Conservation (phyloP, 1,140 invertebrate genomes). For the Gryon sp. region DNA sequence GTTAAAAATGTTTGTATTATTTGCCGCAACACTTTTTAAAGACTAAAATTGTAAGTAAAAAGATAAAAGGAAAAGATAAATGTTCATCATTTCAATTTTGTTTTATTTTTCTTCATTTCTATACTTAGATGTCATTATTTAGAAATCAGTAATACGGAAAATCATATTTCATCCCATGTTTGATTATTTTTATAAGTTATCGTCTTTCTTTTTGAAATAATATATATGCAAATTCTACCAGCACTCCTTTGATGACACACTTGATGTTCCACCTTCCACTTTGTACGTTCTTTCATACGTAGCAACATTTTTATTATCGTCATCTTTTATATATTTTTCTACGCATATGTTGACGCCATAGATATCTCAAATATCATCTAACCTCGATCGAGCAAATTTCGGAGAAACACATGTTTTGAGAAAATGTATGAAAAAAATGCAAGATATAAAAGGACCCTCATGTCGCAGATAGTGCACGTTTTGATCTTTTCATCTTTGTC, state of each 20-base stretch:
- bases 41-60: too few species aligned
- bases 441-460: too few species aligned
- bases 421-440: too few species aligned
- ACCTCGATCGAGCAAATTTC: conserved; percentile 51
- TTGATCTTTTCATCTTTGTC: not conserved
- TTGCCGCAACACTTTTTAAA: too few species aligned
- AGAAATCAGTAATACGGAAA: conserved; percentile 16
- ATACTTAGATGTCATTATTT: too few species aligned
- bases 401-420: conserved; percentile 17
- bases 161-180: conserved; percentile 10
- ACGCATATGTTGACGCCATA: conserved; percentile 34
- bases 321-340: conserved; percentile 43
- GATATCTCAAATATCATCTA: conserved; percentile 39
- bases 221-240: conserved; percentile 49
- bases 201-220: conserved; percentile 34
- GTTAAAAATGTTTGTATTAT: too few species aligned
- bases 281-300: conserved; percentile 21
- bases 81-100: too few species aligned
- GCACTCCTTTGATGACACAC: conserved; percentile 45
- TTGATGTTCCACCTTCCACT: conserved; percentile 37
- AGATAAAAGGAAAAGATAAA: too few species aligned
- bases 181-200: conserved; percentile 45
- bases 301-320: conserved; percentile 41
- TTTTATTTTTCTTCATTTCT: too few species aligned
- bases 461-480: not conserved